These are phyloP conservation scores for Erinaceus europaeus DNA, from an alignment of 2,113 vertebrate species.

Conservation along the genomic window DNA sequence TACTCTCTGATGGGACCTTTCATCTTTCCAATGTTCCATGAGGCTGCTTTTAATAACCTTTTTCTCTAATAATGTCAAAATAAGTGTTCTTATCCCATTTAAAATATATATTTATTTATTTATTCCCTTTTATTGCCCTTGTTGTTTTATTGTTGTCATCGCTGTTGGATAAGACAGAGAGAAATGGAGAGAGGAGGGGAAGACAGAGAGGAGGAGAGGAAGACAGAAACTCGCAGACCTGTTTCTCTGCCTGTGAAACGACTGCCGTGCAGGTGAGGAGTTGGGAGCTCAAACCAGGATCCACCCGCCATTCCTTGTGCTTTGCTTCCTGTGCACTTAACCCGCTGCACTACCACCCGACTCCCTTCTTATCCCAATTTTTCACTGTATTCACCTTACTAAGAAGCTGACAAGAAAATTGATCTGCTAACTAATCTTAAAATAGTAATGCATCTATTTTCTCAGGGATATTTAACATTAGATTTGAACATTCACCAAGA, in stretches of 20 bases:
- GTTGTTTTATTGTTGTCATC: too few species aligned
- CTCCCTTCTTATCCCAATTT: background rate
- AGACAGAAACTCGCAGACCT: too few species aligned
- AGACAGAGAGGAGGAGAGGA: too few species aligned
- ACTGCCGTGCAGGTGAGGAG: too few species aligned
- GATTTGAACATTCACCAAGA: background rate
- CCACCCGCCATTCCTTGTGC: too few species aligned
- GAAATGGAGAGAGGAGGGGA: too few species aligned
- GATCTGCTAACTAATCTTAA: background rate
- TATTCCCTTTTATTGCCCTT: too few species aligned
- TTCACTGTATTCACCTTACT: background rate
- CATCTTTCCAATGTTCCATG: background rate
- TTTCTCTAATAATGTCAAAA: background rate
- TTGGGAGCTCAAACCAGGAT: too few species aligned
- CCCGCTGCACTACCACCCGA: background rate
- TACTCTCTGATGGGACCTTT: background rate
- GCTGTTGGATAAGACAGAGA: too few species aligned
- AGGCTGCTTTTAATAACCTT: background rate
- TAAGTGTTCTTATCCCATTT: background rate
- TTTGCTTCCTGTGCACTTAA: too few species aligned
- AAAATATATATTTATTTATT: too few species aligned
- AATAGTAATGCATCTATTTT: background rate
- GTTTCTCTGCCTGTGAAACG: too few species aligned
- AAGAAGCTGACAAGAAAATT: background rate
- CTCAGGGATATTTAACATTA: background rate